These are phyloP conservation scores for Melanostoma mellinum DNA, from an alignment of 2,888 invertebrate species.

Conservation along the genomic window DNA sequence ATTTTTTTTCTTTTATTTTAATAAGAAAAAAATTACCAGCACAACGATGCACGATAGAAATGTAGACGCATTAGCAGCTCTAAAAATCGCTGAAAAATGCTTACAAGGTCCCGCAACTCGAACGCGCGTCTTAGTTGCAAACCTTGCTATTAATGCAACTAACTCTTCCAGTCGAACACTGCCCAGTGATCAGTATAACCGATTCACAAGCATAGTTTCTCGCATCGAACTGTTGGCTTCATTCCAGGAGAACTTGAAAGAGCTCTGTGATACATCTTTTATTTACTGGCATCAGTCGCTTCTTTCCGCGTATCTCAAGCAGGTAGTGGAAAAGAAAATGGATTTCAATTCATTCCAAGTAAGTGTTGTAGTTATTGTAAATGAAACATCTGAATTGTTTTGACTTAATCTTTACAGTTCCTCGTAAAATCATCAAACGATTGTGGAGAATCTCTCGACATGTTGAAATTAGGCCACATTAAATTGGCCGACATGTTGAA, in stretches of 20 bases:
- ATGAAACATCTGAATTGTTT: background rate
- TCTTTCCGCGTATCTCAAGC: constrained; percentile 89
- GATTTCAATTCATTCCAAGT: constrained; percentile 83
- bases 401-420: constrained; percentile 80
- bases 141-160: constrained; percentile 87
- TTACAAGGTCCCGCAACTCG: constrained; percentile 86
- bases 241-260: constrained; percentile 84
- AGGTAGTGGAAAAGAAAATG: constrained; percentile 86
- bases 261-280: constrained; percentile 89
- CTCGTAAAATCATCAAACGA: constrained; percentile 83
- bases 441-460: constrained; percentile 76
- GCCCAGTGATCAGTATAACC: constrained; percentile 85
- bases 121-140: constrained; percentile 86
- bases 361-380: constrained; percentile 5
- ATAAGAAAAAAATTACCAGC: constrained; percentile 84
- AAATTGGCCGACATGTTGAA: constrained; percentile 75
- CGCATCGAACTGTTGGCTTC: constrained; percentile 86
- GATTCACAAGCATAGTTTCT: constrained; percentile 85
- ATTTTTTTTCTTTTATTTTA: constrained; percentile 73
- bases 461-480: constrained; percentile 73
- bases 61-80: constrained; percentile 88
- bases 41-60: constrained; percentile 86
- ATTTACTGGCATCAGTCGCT: constrained; percentile 92
- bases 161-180: constrained; percentile 83
- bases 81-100: constrained; percentile 88